Base-by-base conservation (phyloP, 2,888 invertebrate species). In the Halictus ligatus region DNA sequence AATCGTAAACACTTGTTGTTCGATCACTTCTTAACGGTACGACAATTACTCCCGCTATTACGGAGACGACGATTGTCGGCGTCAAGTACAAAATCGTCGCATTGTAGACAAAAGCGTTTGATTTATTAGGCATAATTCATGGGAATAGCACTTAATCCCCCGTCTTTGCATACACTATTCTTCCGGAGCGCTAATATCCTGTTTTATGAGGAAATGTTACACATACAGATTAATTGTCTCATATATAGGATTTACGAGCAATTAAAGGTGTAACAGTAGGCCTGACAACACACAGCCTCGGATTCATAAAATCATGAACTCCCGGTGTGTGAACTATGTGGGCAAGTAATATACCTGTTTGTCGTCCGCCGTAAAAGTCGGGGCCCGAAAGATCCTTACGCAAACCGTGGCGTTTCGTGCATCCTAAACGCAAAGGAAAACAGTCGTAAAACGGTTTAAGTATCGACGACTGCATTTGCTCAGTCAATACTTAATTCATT, bases 371-470 rank as follows among this genome's bases (percentile, higher is more conserved):
- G 40, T 87, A 87, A 87, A 86, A 80, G 60, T 48, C 74, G n/a
- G 67, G 46, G 54, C 71, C 75, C 48, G 40, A 75, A 73, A 72
- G 74, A 85, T 85, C 75, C 72, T 72, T 82, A 80, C 54, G 75
- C 82, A 85, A 80, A 80, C 82, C 54, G 75, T 67, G 71, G 58
- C 50, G 82, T 85, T 86, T 82, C 80, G 86, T 86, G 87, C 86
- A 86, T 86, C 71, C 86, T 87, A 87, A 87, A 87, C 83, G 87
- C 75, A 83, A 74, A 80, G 78, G 83, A 43, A 83, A 87, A 83
- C 86, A 87, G 80, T 87, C 87, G 87, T 87, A 87, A 87, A 87
- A 64, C 25, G 29, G 75, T 80, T 87, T 58, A 82, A 82, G 80
- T 83, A 86, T 80, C 75, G 48, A 15, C 78, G 72, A 78, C 78